Evolutionary conservation across 2,888 invertebrate genomes (phyloP).

Genomic region (Megalurothrips usitatus): DNA sequence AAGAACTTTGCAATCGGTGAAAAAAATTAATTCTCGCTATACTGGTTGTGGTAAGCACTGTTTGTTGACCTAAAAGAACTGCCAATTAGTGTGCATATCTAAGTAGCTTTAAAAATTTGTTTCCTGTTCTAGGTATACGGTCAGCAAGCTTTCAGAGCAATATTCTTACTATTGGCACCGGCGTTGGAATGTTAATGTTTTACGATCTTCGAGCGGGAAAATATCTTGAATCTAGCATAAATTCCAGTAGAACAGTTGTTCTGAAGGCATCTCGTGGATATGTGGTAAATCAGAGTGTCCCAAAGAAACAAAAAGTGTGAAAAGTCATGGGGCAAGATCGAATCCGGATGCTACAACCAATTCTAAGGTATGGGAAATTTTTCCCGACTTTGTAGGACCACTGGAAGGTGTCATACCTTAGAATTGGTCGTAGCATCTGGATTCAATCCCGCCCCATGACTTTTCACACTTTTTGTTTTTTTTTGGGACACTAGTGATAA

Average conservation of each 20-base stretch:
- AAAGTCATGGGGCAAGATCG: no score
- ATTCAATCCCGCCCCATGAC: no score
- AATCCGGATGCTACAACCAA: no score
- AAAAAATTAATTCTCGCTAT: slow-evolving; percentile 78
- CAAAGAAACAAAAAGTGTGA: no score
- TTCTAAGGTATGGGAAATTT: no score
- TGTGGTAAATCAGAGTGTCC: slow-evolving; percentile 70
- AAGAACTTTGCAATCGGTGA: slow-evolving; percentile 68
- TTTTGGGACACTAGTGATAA: no score
- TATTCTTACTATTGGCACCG: slow-evolving; percentile 89
- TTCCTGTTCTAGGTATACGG: slow-evolving; percentile 55
- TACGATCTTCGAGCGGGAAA: slow-evolving; percentile 88
- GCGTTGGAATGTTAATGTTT: slow-evolving; percentile 85
- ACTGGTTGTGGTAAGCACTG: slow-evolving; percentile 70
- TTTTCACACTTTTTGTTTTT: no score
- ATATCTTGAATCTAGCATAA: slow-evolving; percentile 85
- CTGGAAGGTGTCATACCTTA: no score
- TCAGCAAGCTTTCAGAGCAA: slow-evolving; percentile 88
- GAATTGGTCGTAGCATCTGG: no score
- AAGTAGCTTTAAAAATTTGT: background rate
- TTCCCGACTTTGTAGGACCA: no score
- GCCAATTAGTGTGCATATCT: no score
- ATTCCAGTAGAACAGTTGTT: slow-evolving; percentile 80
- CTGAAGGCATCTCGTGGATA: slow-evolving; percentile 84
- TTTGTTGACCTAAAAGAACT: background rate